Percentiles rank a stretch among this genome's conserved stretches.
Conservation (phyloP, 1,140 invertebrate species). For the Danaus melanippus region DNA sequence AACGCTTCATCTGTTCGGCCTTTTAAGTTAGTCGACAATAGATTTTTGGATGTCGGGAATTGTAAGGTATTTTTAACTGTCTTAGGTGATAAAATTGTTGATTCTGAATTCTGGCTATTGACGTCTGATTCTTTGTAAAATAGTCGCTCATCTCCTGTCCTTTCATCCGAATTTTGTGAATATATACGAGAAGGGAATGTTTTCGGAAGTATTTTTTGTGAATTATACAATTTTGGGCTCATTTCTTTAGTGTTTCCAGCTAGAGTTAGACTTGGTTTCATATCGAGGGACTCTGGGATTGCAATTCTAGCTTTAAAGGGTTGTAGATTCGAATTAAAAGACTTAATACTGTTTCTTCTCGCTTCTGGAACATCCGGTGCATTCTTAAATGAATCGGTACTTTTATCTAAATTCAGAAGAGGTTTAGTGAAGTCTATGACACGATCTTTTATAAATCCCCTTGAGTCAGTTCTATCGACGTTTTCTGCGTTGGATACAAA, state of each 20-base stretch:
- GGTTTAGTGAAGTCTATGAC: constrained; percentile 30
- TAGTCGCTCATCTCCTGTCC: too few relatives aligned
- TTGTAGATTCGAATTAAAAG: constrained; percentile 13
- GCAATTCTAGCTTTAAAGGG: constrained; percentile 32
- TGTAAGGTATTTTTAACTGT: constrained; percentile 6
- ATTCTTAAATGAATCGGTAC: too few relatives aligned
- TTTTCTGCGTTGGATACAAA: too few relatives aligned
- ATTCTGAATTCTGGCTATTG: not conserved
- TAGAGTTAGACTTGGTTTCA: constrained; percentile 23
- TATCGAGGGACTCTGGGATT: constrained; percentile 28
- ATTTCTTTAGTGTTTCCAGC: constrained; percentile 12
- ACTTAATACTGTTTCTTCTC: constrained; percentile 16
- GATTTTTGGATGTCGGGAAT: not conserved
- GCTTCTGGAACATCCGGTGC: not conserved
- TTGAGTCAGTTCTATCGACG: too few relatives aligned
- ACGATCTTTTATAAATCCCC: too few relatives aligned
- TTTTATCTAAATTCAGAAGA: constrained; percentile 17
- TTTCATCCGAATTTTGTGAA: too few relatives aligned
- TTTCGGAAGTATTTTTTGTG: constrained; percentile 1
- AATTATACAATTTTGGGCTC: not conserved
- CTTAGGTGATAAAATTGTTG: constrained; percentile 6
- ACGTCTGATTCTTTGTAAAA: too few relatives aligned
- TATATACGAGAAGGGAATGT: too few relatives aligned
- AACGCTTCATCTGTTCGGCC: constrained; percentile 16
- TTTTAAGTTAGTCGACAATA: constrained; percentile 16